Evolutionary conservation across 2,113 vertebrate genomes (phyloP), one percentile per base, ranked within the genome.

Genomic region (Chrysemys picta): DNA sequence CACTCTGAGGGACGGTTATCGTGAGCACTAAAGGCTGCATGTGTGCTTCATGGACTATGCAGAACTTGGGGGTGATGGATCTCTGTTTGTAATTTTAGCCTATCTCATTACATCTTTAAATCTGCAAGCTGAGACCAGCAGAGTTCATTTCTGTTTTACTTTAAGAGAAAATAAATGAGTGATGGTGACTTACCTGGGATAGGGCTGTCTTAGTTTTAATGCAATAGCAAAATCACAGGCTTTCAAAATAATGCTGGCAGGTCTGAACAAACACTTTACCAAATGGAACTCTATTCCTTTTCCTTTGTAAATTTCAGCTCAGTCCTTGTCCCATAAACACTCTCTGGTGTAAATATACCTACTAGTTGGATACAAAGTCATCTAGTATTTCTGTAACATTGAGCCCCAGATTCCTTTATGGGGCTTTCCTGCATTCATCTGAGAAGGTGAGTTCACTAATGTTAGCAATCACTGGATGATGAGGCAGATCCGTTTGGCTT

Each of bases 61-160:
- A 93, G 85, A 94, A 47, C 84, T 84, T 8, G 85, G 89, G 94
- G 83, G 53, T 95, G 83, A 11, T 86, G 29, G 84, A 87, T 95
- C 95, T 96, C 91, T 81, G 89, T 80, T 84, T 59, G 95, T 91
- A 89, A 88, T 96, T 96, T 95, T 96, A 69, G 38, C 3, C 38
- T 76, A 6, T 45, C 42, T 47, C 38, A 25, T 29, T 24, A 45
- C 42, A 78, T 12, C 29, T 78, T 78, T 47, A 25, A 47, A 78
- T 45, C 24, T 78, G 25, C 12, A 13, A 6, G 25, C 42, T 13
- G 38, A 47, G 42, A 45, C 75, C 22, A 45, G 10, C 96, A 92
- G 95, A 94, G 89, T 97, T 96, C 93, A 93, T 81, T 94, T 96
- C 95, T 88, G 93, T 97, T 95, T 97, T 96, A 82, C 92, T 92